phyloP scores from a whole-genome alignment of 2,113 vertebrate genomes.

The Oreochromis spilurus region DNA sequence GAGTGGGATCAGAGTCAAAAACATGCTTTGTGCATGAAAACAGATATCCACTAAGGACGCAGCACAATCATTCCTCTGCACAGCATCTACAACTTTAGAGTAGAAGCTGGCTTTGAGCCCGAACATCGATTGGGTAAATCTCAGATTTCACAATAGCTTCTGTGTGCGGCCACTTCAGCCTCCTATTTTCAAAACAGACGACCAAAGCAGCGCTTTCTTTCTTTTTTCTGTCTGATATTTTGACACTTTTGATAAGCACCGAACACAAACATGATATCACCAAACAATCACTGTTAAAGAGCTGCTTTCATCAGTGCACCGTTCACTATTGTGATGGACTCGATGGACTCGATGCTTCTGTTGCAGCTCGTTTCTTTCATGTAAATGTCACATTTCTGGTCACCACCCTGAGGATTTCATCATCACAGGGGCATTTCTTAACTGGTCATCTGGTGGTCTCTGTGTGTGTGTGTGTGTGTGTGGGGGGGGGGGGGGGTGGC shows the following conservation, averaged over 20 bases:
- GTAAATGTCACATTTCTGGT: conserved; percentile 19
- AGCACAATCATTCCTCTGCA: conserved; percentile 5
- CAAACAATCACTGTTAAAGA: conserved; percentile 1
- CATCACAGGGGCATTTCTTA: conserved; percentile 12
- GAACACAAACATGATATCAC: not conserved
- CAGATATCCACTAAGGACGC: not conserved
- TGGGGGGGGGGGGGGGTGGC: not conserved
- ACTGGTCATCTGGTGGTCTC: not conserved
- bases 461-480: not conserved
- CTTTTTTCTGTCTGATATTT: not conserved
- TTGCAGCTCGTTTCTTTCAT: not conserved
- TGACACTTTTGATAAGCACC: not conserved
- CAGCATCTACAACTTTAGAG: not conserved
- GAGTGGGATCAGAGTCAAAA: not conserved
- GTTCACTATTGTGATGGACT: not conserved
- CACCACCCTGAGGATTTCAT: conserved; percentile 12
- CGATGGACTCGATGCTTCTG: not conserved
- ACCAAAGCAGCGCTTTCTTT: not conserved
- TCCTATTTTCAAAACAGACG: not conserved
- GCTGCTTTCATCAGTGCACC: not conserved
- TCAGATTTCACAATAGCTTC: conserved; percentile 28
- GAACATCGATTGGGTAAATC: not conserved
- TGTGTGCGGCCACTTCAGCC: not conserved
- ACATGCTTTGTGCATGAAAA: not conserved
- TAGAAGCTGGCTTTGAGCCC: conserved; percentile 1